Conservation (phyloP, 2,888 invertebrate species). For the Melanophora roralis region DNA sequence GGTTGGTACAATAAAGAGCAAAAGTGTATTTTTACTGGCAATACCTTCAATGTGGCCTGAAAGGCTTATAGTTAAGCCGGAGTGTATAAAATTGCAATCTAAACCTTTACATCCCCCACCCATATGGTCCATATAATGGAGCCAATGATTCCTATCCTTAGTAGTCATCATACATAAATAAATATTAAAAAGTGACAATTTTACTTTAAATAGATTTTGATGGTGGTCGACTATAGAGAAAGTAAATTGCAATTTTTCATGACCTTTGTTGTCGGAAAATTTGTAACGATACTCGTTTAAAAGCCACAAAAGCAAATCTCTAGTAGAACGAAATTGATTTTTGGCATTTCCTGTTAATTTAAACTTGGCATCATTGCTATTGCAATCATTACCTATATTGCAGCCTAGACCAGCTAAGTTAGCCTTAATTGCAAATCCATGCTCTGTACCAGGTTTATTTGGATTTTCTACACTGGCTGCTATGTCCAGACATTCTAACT, state of each 20-base stretch:
- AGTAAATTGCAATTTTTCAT: slow-evolving; percentile 40
- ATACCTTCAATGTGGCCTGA: slow-evolving; percentile 32
- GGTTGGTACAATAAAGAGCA: slow-evolving; percentile 27
- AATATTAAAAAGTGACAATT: slow-evolving; percentile 23
- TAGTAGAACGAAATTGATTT: slow-evolving; percentile 16
- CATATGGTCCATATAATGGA: slow-evolving; percentile 34
- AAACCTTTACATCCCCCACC: slow-evolving; percentile 22
- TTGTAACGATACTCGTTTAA: slow-evolving; percentile 10
- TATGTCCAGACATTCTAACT: slow-evolving; percentile 4
- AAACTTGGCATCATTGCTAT: not conserved
- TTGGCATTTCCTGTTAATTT: not conserved
- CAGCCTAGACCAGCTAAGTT: not conserved
- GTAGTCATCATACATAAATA: slow-evolving; percentile 22
- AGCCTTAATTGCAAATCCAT: not conserved
- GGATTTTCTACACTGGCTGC: not conserved
- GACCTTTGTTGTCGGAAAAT: not conserved
- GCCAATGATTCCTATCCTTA: slow-evolving; percentile 24
- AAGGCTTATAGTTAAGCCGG: slow-evolving; percentile 18
- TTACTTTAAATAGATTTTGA: slow-evolving; percentile 38
- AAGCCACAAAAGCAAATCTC: slow-evolving; percentile 21
- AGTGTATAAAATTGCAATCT: slow-evolving; percentile 33
- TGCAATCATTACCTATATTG: not conserved
- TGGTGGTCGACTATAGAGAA: slow-evolving; percentile 30
- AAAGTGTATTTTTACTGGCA: not conserved
- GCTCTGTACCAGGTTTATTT: not conserved